phyloP scores from a whole-genome alignment of 1,140 invertebrate species.

The Sitophilus oryzae region DNA sequence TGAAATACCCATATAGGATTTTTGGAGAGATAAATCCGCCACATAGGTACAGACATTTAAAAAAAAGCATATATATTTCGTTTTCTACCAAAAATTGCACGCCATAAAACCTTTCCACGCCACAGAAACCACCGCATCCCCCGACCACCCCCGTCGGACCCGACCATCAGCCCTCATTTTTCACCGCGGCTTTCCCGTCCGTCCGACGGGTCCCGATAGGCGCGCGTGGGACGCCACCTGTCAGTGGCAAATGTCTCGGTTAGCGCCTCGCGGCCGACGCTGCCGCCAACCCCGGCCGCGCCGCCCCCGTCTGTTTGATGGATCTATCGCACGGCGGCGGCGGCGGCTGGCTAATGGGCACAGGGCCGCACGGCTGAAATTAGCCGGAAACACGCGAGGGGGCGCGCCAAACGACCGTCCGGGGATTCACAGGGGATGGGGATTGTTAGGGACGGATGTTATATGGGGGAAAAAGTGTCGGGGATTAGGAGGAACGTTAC shows the following conservation, averaged over 20 bases:
- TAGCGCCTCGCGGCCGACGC: constrained; percentile 29
- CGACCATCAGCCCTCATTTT: no score
- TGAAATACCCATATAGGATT: no score
- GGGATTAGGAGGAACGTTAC: background rate
- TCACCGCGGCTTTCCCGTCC: background rate
- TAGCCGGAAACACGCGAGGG: background rate
- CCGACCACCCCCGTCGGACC: no score
- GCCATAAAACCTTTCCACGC: no score
- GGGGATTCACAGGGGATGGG: no score
- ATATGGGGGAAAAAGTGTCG: background rate
- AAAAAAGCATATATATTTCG: no score
- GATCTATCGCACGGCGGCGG: constrained; percentile 18
- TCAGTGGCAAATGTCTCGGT: constrained; percentile 43
- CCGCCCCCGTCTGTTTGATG: constrained; percentile 22
- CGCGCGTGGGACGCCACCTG: constrained; percentile 41
- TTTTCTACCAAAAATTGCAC: no score
- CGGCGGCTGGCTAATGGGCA: constrained; percentile 13
- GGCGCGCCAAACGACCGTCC: background rate
- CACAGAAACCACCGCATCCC: no score
- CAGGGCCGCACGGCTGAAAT: constrained; percentile 9
- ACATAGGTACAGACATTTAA: no score
- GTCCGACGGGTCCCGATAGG: constrained; percentile 1
- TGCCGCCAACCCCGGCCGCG: background rate
- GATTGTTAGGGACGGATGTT: no score
- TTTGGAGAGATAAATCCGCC: no score